phyloP scores from a whole-genome alignment of 2,113 vertebrate genomes.

The Coryphaenoides rupestris region DNA sequence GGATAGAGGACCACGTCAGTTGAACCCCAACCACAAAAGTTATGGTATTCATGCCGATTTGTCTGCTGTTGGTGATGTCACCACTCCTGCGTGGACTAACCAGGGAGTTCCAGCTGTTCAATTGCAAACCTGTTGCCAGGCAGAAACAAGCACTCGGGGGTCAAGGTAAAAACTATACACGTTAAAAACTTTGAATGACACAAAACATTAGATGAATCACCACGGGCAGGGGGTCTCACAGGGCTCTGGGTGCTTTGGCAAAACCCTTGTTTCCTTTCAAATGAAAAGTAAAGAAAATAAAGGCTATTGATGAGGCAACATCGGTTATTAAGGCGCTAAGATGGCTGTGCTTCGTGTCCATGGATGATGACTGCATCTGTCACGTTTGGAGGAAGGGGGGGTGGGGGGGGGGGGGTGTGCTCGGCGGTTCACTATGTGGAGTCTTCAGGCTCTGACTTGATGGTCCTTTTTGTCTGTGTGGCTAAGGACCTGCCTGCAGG shows the following conservation, averaged over 20 bases:
- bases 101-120: constrained; percentile 36
- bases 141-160: constrained; percentile 27
- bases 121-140: constrained; percentile 5
- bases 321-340: constrained; percentile 96
- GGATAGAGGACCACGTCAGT: too few species aligned
- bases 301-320: constrained; percentile 87
- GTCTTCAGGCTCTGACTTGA: constrained; percentile 96
- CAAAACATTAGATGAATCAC: constrained; percentile 31
- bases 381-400: constrained; percentile 52
- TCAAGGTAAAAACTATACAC: constrained; percentile 44
- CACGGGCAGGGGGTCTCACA: too few species aligned
- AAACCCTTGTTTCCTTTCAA: constrained; percentile 46
- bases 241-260: too few species aligned
- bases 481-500: constrained; percentile 79
- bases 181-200: constrained; percentile 35
- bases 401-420: background rate
- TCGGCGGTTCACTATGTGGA: constrained; percentile 84
- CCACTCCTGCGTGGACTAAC: background rate
- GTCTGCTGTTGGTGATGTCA: too few species aligned
- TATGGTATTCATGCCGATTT: too few species aligned
- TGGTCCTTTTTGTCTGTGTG: constrained; percentile 85
- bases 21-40: too few species aligned
- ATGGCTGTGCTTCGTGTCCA: constrained; percentile 80
- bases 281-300: constrained; percentile 61
- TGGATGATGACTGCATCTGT: constrained; percentile 70